phyloP scores from a whole-genome alignment of 2,797 vertebrate species.

The Carcharodon carcharias region DNA sequence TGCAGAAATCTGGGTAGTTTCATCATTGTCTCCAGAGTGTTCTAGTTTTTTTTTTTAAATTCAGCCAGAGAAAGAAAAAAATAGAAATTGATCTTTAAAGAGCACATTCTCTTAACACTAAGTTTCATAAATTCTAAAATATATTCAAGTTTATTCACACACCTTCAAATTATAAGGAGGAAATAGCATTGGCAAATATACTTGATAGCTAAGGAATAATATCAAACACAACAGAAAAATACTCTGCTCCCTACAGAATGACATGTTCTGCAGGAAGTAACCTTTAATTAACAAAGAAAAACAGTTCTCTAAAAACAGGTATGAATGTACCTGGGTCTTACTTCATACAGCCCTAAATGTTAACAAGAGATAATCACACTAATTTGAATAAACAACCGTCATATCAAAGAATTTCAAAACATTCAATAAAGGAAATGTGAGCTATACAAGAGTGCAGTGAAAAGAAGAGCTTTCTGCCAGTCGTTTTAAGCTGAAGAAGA shows the following conservation, averaged over 20 bases:
- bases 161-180: not conserved
- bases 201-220: not conserved
- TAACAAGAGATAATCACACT: not conserved
- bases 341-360: not conserved
- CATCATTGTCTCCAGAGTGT: too few relatives aligned
- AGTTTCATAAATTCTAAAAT: not conserved
- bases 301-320: not conserved
- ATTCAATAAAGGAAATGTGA: not conserved
- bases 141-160: not conserved
- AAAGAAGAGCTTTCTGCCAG: not conserved
- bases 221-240: not conserved
- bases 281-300: not conserved
- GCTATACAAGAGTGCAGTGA: not conserved
- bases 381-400: constrained; percentile 1
- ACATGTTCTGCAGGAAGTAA: not conserved
- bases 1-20: too few relatives aligned
- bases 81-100: too few relatives aligned
- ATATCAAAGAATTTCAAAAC: not conserved
- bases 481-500: not conserved
- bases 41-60: too few relatives aligned
- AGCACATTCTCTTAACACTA: too few relatives aligned
- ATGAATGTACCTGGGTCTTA: not conserved
- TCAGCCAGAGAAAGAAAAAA: too few relatives aligned
- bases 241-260: not conserved
- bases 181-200: not conserved